These are phyloP conservation scores for Eristalis arbustorum DNA, from an alignment of 2,888 invertebrate species.

Conservation along the genomic window DNA sequence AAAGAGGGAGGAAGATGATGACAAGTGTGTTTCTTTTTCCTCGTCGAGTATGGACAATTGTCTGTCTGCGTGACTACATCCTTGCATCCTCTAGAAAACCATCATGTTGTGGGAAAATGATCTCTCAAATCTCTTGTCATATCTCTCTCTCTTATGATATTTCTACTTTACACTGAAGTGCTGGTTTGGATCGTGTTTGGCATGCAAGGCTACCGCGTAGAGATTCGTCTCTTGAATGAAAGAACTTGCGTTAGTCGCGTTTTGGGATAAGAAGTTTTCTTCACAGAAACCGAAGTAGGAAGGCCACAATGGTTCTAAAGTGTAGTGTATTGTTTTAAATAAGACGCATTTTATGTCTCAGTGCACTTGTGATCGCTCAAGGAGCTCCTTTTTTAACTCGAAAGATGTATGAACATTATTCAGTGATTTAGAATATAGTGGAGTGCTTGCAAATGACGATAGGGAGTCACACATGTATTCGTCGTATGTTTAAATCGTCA, in stretches of 20 bases:
- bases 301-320: background rate
- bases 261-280: constrained; percentile 27
- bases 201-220: constrained; percentile 12
- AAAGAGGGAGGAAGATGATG: background rate
- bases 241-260: constrained; percentile 13
- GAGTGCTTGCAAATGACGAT: background rate
- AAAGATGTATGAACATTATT: background rate
- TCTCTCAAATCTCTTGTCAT: constrained; percentile 13
- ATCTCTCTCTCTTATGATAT: constrained; percentile 19
- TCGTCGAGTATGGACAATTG: constrained; percentile 56
- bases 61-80: constrained; percentile 63
- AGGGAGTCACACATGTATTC: too few relatives aligned
- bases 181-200: constrained; percentile 59
- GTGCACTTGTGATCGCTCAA: constrained; percentile 12
- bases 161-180: constrained; percentile 57
- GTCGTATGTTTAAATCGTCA: too few relatives aligned
- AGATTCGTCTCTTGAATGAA: constrained; percentile 23
- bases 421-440: constrained; percentile 1
- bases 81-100: constrained; percentile 45
- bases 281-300: background rate
- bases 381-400: background rate
- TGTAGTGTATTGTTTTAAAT: constrained; percentile 32
- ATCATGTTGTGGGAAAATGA: constrained; percentile 59
- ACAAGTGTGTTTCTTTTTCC: background rate
- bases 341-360: constrained; percentile 33